Base-by-base conservation (phyloP, 2,888 invertebrate species). In the Harpalus rubripes region DNA sequence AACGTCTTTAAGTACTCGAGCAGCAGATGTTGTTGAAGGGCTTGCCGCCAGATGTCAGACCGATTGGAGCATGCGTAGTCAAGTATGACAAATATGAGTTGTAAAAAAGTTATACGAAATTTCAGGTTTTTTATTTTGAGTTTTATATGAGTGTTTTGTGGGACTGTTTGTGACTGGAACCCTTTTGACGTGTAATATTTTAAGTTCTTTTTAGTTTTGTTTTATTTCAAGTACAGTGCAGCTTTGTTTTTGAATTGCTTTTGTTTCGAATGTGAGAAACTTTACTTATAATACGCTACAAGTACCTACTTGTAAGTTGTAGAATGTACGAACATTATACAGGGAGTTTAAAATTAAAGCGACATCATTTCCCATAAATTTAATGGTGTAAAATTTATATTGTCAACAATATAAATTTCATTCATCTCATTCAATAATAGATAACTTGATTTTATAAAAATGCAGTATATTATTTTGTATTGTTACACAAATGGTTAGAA, bases 41-140 rank as follows among this genome's bases (percentile, higher is more conserved):
- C 16, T 32, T 15, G 41, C 18, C 72, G 44, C 68, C 68, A 68
- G 68, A 68, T 68, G 68, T 68, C 68, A n/a, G 44, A 41, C 18
- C 41, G 68, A 74, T 41, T 74, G 72, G 44, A 74, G 12, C 44
- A 74, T 44, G 72, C 44, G 44, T 32, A 26, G n/a, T 68, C 32
- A 26, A 68, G 68, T 74, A 44, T 74, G 72, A 74, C 72, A 74
- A 74, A 74, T 74, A 68, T 68, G 39, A 68, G 32, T n/a, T 18
- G 18, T 44, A 44, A 74, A 44, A 74, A 74, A 41, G 18, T 44
- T 18, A 44, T 18, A 74, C n/a, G 18, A 74, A 74, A 44, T 74
- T 18, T 18, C n/a, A 68, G 10, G 32, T 12, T 44, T 44, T 74
- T 74, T 74, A 44, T 44, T 68, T 74, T 44, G 52, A 22, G 18